Percentiles rank a stretch among this genome's conserved stretches.
phyloP scores from a whole-genome alignment of 2,113 vertebrate species.

The Rhinoderma darwinii region DNA sequence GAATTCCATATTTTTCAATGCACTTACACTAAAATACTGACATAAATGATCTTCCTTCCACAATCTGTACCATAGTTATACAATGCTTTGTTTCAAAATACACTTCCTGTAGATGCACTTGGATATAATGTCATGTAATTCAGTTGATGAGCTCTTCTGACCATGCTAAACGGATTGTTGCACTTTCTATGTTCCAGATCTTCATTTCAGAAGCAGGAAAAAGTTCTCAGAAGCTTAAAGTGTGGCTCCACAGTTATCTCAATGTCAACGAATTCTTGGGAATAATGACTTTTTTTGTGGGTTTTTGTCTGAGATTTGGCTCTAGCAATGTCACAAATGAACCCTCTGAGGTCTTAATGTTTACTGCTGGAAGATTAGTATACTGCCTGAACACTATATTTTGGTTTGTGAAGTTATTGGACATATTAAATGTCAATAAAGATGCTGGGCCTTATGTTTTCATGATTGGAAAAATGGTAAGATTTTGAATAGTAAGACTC shows the following conservation, averaged over 20 bases:
- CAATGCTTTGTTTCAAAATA: neutral
- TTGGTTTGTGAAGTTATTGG: constrained; percentile 96
- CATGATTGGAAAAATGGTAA: constrained; percentile 99
- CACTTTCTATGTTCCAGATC: constrained; percentile 76
- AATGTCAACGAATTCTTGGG: constrained; percentile 94
- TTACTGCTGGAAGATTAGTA: constrained; percentile 86
- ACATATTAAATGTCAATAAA: constrained; percentile 95
- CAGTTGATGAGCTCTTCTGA: neutral
- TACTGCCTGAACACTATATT: constrained; percentile 99
- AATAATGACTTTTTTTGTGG: constrained; percentile 91
- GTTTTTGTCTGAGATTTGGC: constrained; percentile 90
- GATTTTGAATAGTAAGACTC: constrained; percentile 60
- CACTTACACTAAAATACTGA: too few species aligned
- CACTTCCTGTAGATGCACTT: neutral
- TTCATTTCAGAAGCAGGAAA: constrained; percentile 98
- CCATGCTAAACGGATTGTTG: neutral
- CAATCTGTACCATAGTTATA: neutral
- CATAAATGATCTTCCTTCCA: neutral
- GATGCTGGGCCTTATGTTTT: constrained; percentile 97
- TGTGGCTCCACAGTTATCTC: constrained; percentile 96
- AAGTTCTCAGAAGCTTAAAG: constrained; percentile 94
- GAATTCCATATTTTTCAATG: too few species aligned
- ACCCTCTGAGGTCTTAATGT: constrained; percentile 73
- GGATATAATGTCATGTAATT: neutral
- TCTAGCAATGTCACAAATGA: constrained; percentile 71